Evolutionary conservation across 2,113 vertebrate species (phyloP).

Genomic region (Boleophthalmus pectinirostris): DNA sequence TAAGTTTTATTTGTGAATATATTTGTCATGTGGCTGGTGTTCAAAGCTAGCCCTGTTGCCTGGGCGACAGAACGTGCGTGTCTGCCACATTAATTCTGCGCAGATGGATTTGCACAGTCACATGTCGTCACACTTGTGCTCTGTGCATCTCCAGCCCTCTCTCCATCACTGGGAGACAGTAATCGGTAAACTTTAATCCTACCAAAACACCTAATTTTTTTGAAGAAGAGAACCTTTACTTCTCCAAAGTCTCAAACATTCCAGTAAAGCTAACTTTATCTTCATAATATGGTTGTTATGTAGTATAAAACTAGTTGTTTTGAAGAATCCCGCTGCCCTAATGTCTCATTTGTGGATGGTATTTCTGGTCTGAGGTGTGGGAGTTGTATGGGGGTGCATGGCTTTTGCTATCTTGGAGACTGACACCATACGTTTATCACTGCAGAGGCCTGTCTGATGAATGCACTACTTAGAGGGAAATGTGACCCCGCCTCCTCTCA

Average conservation of each 20-base stretch:
- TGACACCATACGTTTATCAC: neutral
- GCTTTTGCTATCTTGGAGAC: constrained; percentile 24
- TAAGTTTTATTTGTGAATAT: neutral
- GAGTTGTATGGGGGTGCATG: constrained; percentile 11
- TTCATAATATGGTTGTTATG: neutral
- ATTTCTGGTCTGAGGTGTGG: constrained; percentile 41
- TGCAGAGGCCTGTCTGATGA: neutral
- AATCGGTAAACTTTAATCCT: neutral
- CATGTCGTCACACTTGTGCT: constrained; percentile 52
- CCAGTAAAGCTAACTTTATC: neutral
- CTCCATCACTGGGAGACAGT: constrained; percentile 5
- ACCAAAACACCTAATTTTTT: neutral
- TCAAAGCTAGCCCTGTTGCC: constrained; percentile 51
- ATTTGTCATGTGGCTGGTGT: constrained; percentile 33
- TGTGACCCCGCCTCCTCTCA: constrained; percentile 9
- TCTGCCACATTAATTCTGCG: constrained; percentile 58
- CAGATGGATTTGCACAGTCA: constrained; percentile 68
- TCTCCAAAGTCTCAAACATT: neutral
- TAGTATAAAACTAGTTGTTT: neutral
- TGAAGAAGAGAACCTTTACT: neutral
- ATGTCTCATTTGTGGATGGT: constrained; percentile 25
- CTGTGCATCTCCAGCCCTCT: constrained; percentile 21
- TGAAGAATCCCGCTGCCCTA: constrained; percentile 10
- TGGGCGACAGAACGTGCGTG: constrained; percentile 50
- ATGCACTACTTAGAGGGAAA: constrained; percentile 34